Percentiles rank a stretch among this genome's conserved stretches.
Conservation (phyloP, 2,113 vertebrate species). For the Salvelinus fontinalis region DNA sequence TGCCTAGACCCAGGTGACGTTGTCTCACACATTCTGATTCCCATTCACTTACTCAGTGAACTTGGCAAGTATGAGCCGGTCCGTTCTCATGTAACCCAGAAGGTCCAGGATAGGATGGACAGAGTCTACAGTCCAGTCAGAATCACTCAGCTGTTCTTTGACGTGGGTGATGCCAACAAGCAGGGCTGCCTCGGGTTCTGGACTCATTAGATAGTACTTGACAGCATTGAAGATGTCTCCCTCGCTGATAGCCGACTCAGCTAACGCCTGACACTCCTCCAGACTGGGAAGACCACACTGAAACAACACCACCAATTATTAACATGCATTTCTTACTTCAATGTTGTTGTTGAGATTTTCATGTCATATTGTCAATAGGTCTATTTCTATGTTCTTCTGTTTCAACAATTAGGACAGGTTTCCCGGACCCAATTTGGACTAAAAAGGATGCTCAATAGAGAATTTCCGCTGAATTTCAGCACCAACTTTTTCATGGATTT, state of each 20-base stretch:
- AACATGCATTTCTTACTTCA: no score
- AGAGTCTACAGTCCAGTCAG: conserved; percentile 87
- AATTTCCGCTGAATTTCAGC: no score
- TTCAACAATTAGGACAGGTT: no score
- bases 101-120: conserved; percentile 86
- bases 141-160: conserved; percentile 85
- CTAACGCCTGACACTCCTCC: conserved; percentile 83
- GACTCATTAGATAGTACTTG: conserved; percentile 86
- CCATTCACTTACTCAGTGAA: conserved; percentile 83
- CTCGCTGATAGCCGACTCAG: conserved; percentile 70
- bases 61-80: conserved; percentile 81
- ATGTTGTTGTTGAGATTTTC: no score
- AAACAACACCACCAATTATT: conserved; percentile 33
- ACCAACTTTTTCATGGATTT: conserved; percentile 85
- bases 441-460: not conserved
- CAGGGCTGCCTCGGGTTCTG: conserved; percentile 88
- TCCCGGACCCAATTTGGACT: no score
- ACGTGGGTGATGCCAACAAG: conserved; percentile 83
- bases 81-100: conserved; percentile 90
- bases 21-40: no score
- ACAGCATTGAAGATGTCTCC: conserved; percentile 83
- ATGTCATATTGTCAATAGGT: no score
- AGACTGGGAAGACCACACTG: conserved; percentile 86
- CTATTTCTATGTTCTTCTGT: no score
- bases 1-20: no score